Conservation (phyloP, 2,113 vertebrate species). For the Columba livia region DNA sequence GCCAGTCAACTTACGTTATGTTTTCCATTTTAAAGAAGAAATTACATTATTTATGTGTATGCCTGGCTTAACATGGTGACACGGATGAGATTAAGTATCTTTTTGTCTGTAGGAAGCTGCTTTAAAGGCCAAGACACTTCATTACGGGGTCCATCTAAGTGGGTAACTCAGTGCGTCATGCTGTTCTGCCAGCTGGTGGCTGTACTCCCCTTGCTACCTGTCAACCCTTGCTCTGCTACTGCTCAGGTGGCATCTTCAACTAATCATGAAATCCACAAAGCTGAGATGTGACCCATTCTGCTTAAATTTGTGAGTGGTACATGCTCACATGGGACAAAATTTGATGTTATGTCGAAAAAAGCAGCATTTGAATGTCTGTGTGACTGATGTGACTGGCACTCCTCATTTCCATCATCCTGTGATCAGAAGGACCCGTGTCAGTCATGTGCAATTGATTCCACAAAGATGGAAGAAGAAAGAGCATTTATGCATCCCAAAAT, state of each 20-base stretch:
- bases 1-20: background rate
- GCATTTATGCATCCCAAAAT: background rate
- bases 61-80: background rate
- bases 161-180: accelerated
- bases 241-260: background rate
- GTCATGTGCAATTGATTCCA: background rate
- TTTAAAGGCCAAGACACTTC: background rate
- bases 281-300: background rate
- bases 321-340: accelerated
- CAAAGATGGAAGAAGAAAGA: background rate
- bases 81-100: background rate
- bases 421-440: background rate
- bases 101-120: background rate
- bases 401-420: background rate
- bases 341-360: background rate
- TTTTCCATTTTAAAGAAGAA: background rate
- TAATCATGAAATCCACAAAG: background rate
- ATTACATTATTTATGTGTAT: background rate
- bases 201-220: background rate
- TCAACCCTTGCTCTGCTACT: background rate
- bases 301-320: background rate
- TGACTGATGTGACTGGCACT: background rate
- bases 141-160: background rate
- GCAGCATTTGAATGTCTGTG: background rate
- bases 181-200: background rate